These are phyloP conservation scores for Telmatochromis brachygnathus DNA, from an alignment of 2,113 vertebrate genomes.

Conservation along the genomic window DNA sequence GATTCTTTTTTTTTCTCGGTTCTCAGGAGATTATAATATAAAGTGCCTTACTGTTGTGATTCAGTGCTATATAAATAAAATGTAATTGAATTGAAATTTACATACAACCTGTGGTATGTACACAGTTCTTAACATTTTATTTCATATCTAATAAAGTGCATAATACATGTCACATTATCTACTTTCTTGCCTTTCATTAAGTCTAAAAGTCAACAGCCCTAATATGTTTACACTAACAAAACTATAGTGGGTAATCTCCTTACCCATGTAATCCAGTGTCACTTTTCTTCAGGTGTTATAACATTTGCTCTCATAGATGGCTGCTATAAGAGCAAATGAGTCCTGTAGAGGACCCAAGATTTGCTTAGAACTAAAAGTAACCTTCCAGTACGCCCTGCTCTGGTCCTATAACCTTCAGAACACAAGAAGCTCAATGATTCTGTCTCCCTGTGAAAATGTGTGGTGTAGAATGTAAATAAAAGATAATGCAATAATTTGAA, in stretches of 20 bases:
- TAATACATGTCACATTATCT: background rate
- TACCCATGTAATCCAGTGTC: background rate
- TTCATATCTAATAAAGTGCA: background rate
- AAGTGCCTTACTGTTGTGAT: background rate
- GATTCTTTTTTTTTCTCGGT: background rate
- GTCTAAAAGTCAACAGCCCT: background rate
- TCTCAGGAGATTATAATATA: background rate
- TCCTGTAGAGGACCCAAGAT: background rate
- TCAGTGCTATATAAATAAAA: background rate
- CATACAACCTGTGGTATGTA: background rate
- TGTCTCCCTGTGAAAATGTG: background rate
- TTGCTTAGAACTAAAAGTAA: background rate
- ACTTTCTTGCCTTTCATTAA: background rate
- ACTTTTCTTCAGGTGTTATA: background rate
- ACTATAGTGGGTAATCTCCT: background rate
- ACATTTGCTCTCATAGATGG: background rate
- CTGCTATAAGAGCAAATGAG: background rate
- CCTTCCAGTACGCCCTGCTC: background rate
- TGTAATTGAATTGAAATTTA: background rate
- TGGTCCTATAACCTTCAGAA: background rate
- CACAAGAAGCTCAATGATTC: background rate
- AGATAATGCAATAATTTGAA: background rate
- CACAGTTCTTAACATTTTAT: background rate
- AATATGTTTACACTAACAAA: background rate
- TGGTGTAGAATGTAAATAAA: background rate